Percentiles rank a stretch among this genome's conserved stretches.
phyloP scores from a whole-genome alignment of 2,888 invertebrate species.

The Galeopsomyia nigrocyanea region DNA sequence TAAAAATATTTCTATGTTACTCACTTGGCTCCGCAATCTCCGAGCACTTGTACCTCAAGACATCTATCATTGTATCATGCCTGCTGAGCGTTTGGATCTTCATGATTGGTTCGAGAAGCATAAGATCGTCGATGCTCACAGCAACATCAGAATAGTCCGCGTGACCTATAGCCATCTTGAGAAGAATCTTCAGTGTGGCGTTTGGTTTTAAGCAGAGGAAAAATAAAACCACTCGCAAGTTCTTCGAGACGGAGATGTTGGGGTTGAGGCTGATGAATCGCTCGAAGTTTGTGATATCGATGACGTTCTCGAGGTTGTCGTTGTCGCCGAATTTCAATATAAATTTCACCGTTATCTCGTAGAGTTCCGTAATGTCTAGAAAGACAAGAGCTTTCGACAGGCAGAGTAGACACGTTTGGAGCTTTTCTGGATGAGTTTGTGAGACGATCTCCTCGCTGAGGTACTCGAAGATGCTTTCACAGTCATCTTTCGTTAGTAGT shows the following conservation, averaged over 20 bases:
- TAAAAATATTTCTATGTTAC: no score
- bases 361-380: conserved; percentile 53
- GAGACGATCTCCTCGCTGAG: conserved; percentile 42
- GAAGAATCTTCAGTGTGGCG: conserved; percentile 55
- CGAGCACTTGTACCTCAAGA: neutral
- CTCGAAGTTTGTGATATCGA: conserved; percentile 33
- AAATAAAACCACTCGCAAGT: conserved; percentile 49
- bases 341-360: conserved; percentile 48
- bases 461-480: conserved; percentile 56
- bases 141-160: conserved; percentile 45
- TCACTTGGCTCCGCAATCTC: neutral
- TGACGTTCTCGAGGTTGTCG: neutral
- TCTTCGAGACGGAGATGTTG: conserved; percentile 30
- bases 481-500: conserved; percentile 53
- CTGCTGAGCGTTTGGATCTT: conserved; percentile 50
- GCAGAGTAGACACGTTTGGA: conserved; percentile 45
- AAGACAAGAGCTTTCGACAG: conserved; percentile 49
- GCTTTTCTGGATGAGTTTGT: conserved; percentile 37
- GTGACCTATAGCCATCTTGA: conserved; percentile 59
- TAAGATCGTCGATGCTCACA: conserved; percentile 52
- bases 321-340: conserved; percentile 24
- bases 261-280: conserved; percentile 31
- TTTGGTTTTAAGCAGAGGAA: conserved; percentile 55
- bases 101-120: conserved; percentile 56
- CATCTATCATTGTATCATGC: conserved; percentile 17